A percentile compares a stretch with the other conserved stretches of the same genome.
These are phyloP conservation scores for Zapornia atra DNA, from an alignment of 2,113 vertebrate species.

Conservation along the genomic window DNA sequence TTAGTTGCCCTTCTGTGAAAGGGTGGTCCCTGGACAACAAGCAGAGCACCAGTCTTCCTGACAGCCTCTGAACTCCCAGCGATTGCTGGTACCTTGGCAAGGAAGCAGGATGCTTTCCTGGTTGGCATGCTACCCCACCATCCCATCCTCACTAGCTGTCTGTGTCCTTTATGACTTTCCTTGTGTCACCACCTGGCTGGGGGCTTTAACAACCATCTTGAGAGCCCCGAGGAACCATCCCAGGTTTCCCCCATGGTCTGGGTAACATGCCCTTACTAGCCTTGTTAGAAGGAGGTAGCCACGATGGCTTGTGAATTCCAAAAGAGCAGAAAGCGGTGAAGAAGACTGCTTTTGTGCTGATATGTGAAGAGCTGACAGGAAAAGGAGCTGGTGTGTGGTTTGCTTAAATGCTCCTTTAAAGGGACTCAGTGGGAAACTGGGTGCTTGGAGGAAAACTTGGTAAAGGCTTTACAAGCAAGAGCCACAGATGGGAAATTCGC, in stretches of 20 bases:
- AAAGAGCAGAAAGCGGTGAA: not conserved
- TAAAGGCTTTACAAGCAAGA: not conserved
- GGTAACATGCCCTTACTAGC: not conserved
- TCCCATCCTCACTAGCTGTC: not conserved
- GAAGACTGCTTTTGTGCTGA: not conserved
- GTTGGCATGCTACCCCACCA: not conserved
- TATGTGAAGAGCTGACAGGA: not conserved
- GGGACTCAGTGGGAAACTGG: not conserved
- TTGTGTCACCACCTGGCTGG: not conserved
- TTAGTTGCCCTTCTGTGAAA: not conserved
- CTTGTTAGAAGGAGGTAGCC: not conserved
- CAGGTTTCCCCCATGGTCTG: not conserved
- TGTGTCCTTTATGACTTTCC: not conserved
- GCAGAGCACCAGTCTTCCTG: not conserved
- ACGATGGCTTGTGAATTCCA: not conserved
- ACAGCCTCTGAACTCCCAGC: not conserved
- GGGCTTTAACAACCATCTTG: not conserved
- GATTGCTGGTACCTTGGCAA: not conserved
- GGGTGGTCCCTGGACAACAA: not conserved
- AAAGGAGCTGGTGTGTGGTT: not conserved
- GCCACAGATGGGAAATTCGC: not conserved
- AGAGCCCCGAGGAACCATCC: not conserved
- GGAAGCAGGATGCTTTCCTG: not conserved
- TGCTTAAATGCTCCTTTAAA: not conserved
- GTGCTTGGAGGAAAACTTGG: not conserved